Base-by-base conservation (phyloP, 2,113 vertebrate species). In the Micronycteris hirsuta region DNA sequence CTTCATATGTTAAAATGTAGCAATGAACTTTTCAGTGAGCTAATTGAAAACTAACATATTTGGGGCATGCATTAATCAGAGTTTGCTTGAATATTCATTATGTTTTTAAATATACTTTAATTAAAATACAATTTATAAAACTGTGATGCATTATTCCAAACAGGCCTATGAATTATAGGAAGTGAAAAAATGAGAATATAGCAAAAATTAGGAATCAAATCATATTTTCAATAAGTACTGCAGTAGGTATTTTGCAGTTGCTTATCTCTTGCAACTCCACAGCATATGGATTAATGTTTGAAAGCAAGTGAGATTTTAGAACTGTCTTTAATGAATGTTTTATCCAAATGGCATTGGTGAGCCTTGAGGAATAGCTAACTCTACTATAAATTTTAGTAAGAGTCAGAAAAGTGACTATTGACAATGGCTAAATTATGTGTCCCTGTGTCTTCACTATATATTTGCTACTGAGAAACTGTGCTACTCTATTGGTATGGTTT, bases 291-390 rank as follows among this genome's bases (percentile, higher is more conserved):
- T 84, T 33, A 33, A 31, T 54, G 88, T 97, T 98, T 96, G 95
- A 97, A 90, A 81, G 33, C 54, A 91, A 61, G 45, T 43, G 61
- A 93, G 78, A 96, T 0, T 86, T 36, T 11, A 94, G 52, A 90
- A 85, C 17, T 95, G 73, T 95, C 93, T 97, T 94, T 97, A 98
- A 98, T 92, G 31, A 97, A 95, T 93, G 96, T 95, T 96, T 98
- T 91, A 94, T 91, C 14, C 45, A 94, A 97, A 94, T 76, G 52
- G 28, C 58, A 96, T 86, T 95, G 86, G 33, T 86, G 81, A 96
- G 76, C 76, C 76, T 95, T 94, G 56, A 97, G 82, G 70, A 92
- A 91, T 97, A 85, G 96, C 58, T 97, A 80, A 83, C 89, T 97
- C 58, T 96, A 82, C 77, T 97, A 92, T 87, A 97, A 96, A 90